Base-by-base conservation (phyloP, 2,888 invertebrate species). In the Thecocarcelia acutangulata region DNA sequence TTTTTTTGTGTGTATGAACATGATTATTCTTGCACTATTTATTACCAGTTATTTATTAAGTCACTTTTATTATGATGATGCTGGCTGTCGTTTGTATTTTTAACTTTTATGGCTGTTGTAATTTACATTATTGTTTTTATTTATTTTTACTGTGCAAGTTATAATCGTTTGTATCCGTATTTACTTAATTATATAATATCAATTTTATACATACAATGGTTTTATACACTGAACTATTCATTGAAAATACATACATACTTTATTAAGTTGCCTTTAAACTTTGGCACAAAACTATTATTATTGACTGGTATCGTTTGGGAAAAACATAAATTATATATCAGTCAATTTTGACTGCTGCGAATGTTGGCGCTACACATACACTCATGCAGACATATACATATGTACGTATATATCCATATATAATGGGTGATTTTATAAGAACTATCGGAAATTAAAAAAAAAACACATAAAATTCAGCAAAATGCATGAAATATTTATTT, bases 261-360 rank as follows among this genome's bases (percentile, higher is more conserved):
- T 28, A 70, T 77, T 77, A 70, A 70, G 37, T 63, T 28, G 48
- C 46, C 63, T 56, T 48, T 56, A 48, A 50, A 61, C 63, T 46
- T 33, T 63, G n/a, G 48, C 17, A 28, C 24, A 44, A 63, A 52
- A 15, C 37, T 40, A 46, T 9, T 19, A 21, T 50, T 66, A 15
- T 28, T n/a, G n/a, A 19, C 21, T 66, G 37, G 21, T 3, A 24
- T 28, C 6, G 9, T 24, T n/a, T 6, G 40, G 48, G 17, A 61
- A 59, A 11, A 37, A 15, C 28, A 68, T 75, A 76, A 59, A 76
- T 46, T 76, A 59, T 50, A 44, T 13, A 76, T 76, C 59, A 76
- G 59, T 76, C 68, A 68, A 59, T 68, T 9, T 8, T 61, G 59
- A 59, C 19, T 68, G 37, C 19, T 68, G 37, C 37, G 24, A 46